phyloP scores from a whole-genome alignment of 2,113 vertebrate species.

The Solea senegalensis region DNA sequence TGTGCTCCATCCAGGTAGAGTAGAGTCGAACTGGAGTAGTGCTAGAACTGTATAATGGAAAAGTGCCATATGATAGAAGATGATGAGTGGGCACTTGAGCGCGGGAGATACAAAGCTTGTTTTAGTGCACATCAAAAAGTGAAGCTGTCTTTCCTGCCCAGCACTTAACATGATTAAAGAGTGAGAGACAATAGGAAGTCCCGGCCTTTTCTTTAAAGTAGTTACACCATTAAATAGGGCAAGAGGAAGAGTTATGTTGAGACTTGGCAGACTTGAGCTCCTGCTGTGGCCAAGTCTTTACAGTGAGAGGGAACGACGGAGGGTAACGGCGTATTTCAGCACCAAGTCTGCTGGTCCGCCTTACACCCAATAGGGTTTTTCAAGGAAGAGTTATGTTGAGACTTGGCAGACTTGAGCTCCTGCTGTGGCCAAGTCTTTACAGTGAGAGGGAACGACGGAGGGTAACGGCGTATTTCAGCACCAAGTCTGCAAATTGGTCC shows the following conservation, averaged over 20 bases:
- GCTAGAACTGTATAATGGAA: too few species aligned
- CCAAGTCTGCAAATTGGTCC: constrained; percentile 39
- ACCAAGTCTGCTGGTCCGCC: constrained; percentile 25
- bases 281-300: constrained; percentile 56
- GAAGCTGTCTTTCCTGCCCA: constrained; percentile 52
- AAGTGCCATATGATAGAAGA: constrained; percentile 1
- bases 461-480: constrained; percentile 26
- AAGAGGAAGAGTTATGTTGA: constrained; percentile 54
- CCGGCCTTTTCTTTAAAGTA: constrained; percentile 58
- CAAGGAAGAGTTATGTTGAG: constrained; percentile 58
- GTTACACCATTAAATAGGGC: constrained; percentile 69
- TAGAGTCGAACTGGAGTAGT: too few species aligned
- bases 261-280: constrained; percentile 54
- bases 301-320: constrained; percentile 11
- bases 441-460: constrained; percentile 6
- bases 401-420: constrained; percentile 49
- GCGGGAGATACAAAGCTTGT: constrained; percentile 42
- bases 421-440: constrained; percentile 58
- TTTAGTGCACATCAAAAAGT: constrained; percentile 51
- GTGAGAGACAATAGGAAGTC: constrained; percentile 46
- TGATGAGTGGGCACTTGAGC: constrained; percentile 47
- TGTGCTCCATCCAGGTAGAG: too few species aligned
- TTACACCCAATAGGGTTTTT: too few species aligned
- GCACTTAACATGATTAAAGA: constrained; percentile 78
- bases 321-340: constrained; percentile 28